Evolutionary conservation across 2,888 invertebrate species (phyloP).

Genomic region (Nematopogon swammerdamellus): DNA sequence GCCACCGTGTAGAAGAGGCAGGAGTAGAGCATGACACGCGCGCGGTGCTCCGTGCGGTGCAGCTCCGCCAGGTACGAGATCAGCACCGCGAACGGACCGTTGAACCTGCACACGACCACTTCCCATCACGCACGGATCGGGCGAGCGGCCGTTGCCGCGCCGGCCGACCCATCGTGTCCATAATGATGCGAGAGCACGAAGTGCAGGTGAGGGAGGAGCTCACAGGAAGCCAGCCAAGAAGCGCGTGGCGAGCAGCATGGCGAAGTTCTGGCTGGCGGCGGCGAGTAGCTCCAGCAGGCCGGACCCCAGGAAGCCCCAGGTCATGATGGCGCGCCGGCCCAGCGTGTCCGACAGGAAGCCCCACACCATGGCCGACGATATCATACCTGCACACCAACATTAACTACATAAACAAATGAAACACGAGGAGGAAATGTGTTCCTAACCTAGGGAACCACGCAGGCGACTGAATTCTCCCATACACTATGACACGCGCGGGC

Average conservation of each 20-base stretch:
- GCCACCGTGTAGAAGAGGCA: conserved; percentile 66
- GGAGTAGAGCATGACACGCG: conserved; percentile 61
- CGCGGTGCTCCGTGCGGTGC: conserved; percentile 62
- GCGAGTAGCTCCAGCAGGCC: conserved; percentile 61
- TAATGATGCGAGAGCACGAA: neutral
- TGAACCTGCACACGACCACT: conserved; percentile 26
- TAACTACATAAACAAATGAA: too few species aligned
- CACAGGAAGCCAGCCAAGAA: conserved; percentile 73
- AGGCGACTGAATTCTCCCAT: too few species aligned
- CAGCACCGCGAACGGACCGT: conserved; percentile 71
- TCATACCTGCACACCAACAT: conserved; percentile 65
- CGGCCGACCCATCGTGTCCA: neutral
- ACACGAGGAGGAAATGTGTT: too few species aligned
- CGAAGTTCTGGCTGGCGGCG: conserved; percentile 63
- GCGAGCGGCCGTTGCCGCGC: too few species aligned
- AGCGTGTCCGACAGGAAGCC: conserved; percentile 73
- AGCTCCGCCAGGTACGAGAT: conserved; percentile 72
- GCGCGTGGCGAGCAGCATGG: conserved; percentile 66
- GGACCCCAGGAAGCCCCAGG: conserved; percentile 63
- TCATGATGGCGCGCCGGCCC: conserved; percentile 64
- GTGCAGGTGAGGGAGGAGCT: conserved; percentile 32
- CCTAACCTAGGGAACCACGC: too few species aligned
- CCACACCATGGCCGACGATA: conserved; percentile 71
- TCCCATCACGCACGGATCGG: neutral
- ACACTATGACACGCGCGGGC: too few species aligned